These are phyloP conservation scores for Pangasius macronema DNA, from an alignment of 2,797 vertebrate species.

Conservation along the genomic window DNA sequence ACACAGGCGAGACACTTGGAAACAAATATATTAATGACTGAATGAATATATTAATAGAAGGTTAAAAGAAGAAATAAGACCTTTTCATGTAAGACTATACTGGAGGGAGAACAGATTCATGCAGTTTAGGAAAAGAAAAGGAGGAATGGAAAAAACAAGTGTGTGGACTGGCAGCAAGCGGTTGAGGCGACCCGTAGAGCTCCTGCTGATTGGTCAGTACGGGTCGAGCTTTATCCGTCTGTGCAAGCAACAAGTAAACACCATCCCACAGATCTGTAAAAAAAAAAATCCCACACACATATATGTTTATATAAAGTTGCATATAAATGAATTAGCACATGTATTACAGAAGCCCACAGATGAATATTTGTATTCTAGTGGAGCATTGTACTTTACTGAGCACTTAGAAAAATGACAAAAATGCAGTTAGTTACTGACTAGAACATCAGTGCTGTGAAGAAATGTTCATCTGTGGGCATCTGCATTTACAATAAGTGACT, in stretches of 20 bases:
- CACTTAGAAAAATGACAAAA: neutral
- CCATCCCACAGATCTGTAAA: conserved; percentile 83
- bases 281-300: conserved; percentile 31
- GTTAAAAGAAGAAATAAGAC: neutral
- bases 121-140: conserved; percentile 7
- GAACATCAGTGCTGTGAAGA: neutral
- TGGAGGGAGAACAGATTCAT: neutral
- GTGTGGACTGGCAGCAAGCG: conserved; percentile 27
- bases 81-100: neutral
- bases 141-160: conserved; percentile 8
- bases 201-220: conserved; percentile 65
- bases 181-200: neutral
- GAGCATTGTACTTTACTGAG: neutral
- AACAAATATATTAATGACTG: conserved; percentile 6
- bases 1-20: conserved; percentile 4
- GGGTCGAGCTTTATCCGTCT: conserved; percentile 77
- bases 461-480: neutral
- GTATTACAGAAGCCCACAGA: conserved; percentile 19
- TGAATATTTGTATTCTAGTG: neutral
- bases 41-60: neutral
- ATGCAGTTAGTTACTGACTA: neutral
- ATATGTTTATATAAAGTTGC: conserved; percentile 2
- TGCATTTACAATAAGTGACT: conserved; percentile 1
- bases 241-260: conserved; percentile 82
- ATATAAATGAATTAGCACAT: conserved; percentile 10